phyloP scores from a whole-genome alignment of 2,888 invertebrate genomes.

The Endomychus coccineus region DNA sequence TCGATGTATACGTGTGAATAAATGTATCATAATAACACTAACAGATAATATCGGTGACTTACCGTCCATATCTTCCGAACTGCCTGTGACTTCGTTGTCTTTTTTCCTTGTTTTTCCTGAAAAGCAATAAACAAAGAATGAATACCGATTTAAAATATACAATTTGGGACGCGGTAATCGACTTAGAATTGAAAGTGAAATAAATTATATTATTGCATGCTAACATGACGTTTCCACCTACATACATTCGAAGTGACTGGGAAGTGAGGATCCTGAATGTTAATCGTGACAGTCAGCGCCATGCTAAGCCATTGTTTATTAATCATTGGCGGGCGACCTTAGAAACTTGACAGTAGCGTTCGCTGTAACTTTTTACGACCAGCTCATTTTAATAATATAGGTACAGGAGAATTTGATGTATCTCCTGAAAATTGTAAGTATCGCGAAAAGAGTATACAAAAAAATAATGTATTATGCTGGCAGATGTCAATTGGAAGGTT shows the following conservation, averaged over 20 bases:
- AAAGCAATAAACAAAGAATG: no score
- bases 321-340: slow-evolving; percentile 27
- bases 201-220: slow-evolving; percentile 36
- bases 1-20: no score
- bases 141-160: no score
- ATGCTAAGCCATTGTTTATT: slow-evolving; percentile 33
- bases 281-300: slow-evolving; percentile 38
- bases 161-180: slow-evolving; percentile 4
- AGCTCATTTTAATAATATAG: no score
- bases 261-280: slow-evolving; percentile 33
- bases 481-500: no score
- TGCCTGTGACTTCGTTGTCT: slow-evolving; percentile 25
- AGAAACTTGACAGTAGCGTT: slow-evolving; percentile 16
- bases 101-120: slow-evolving; percentile 31
- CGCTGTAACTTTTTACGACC: no score
- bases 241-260: slow-evolving; percentile 34
- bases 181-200: slow-evolving; percentile 31
- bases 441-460: no score
- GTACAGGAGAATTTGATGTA: no score
- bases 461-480: no score
- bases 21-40: no score
- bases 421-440: no score
- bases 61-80: slow-evolving; percentile 20
- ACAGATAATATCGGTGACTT: slow-evolving; percentile 6
- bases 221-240: slow-evolving; percentile 32